Evolutionary conservation across 2,797 vertebrate genomes (phyloP).

Genomic region (Sebastes matsubarae): DNA sequence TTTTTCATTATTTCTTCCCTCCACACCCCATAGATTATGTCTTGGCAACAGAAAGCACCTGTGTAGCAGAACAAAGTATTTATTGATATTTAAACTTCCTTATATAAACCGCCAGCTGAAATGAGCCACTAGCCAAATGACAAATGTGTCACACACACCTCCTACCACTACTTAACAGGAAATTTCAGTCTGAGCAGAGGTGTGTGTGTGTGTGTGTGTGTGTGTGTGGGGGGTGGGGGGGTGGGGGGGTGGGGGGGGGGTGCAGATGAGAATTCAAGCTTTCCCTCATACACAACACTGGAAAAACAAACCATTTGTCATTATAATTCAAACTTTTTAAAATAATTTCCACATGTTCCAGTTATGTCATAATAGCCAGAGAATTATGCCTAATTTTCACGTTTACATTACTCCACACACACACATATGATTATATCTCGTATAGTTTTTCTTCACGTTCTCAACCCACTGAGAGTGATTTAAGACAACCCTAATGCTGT

Average conservation of each 20-base stretch:
- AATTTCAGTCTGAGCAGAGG: constrained; percentile 68
- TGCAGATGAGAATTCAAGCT: constrained; percentile 51
- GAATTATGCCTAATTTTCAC: constrained; percentile 68
- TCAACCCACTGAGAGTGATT: constrained; percentile 69
- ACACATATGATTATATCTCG: constrained; percentile 61
- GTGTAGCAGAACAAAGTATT: constrained; percentile 61
- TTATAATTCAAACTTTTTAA: constrained; percentile 61
- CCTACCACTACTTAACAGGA: constrained; percentile 74
- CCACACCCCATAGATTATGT: constrained; percentile 30
- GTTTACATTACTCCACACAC: constrained; percentile 62
- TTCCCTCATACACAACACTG: constrained; percentile 59
- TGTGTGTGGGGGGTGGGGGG: constrained; percentile 34
- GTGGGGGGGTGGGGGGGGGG: constrained; percentile 44
- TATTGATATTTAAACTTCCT: constrained; percentile 76
- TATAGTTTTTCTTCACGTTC: constrained; percentile 55
- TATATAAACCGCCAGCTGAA: constrained; percentile 71
- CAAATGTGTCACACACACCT: constrained; percentile 73
- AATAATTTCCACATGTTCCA: constrained; percentile 79
- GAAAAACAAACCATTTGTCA: constrained; percentile 80
- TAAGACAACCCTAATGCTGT: constrained; percentile 65
- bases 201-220: constrained; percentile 51
- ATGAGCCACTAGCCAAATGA: constrained; percentile 65
- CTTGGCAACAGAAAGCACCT: constrained; percentile 60
- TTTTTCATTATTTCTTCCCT: constrained; percentile 35
- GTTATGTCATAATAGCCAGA: constrained; percentile 58